Conservation (phyloP, 2,113 vertebrate species). For the Gavia stellata region DNA sequence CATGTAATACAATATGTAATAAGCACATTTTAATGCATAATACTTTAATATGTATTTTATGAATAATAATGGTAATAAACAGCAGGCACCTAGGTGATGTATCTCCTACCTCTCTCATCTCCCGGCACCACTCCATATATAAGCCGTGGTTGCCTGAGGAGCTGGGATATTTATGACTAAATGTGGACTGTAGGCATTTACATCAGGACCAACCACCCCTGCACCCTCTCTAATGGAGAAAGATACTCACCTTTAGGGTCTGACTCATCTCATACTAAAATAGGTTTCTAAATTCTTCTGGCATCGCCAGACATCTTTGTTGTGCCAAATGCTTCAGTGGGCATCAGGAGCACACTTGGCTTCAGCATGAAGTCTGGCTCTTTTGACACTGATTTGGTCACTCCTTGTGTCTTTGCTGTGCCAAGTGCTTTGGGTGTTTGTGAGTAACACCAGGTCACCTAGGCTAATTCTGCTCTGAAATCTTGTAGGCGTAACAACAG, state of each 20-base stretch:
- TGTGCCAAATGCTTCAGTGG: background rate
- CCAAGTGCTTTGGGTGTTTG: background rate
- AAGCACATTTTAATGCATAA: background rate
- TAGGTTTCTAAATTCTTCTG: background rate
- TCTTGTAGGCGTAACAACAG: background rate
- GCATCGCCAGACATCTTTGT: background rate
- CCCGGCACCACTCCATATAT: background rate
- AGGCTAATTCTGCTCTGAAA: background rate
- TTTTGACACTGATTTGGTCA: background rate
- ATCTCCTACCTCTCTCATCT: background rate
- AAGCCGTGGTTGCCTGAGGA: background rate
- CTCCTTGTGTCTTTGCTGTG: background rate
- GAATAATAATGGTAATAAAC: background rate
- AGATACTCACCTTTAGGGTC: background rate
- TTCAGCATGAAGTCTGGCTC: background rate
- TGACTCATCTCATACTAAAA: background rate
- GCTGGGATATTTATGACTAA: background rate
- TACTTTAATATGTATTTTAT: background rate
- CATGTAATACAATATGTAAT: background rate
- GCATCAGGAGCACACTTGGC: background rate
- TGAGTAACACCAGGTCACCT: background rate
- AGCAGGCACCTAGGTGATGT: background rate
- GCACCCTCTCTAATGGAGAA: background rate
- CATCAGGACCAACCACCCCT: background rate
- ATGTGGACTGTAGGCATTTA: background rate